These are phyloP conservation scores for Agriotes lineatus DNA, from an alignment of 2,888 invertebrate species.

Conservation along the genomic window DNA sequence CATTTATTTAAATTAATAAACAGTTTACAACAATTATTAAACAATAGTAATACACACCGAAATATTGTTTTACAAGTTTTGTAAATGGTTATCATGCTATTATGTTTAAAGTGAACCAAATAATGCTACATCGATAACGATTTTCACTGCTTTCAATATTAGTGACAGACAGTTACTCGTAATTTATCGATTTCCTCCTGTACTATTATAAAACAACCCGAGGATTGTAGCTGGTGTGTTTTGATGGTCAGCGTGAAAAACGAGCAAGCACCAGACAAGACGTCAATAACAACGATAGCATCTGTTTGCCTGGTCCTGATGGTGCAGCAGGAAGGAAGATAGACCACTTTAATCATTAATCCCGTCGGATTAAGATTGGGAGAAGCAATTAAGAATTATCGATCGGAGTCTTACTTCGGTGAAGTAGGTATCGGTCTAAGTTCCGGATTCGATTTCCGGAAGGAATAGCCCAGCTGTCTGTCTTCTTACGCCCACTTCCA, in stretches of 20 bases:
- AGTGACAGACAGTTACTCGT: too few species aligned
- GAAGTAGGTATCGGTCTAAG: slow-evolving; percentile 42
- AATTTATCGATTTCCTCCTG: too few species aligned
- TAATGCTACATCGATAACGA: too few species aligned
- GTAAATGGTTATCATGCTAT: too few species aligned
- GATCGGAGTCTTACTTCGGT: slow-evolving; percentile 41
- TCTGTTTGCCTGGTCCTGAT: slow-evolving; percentile 22
- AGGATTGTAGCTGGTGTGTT: background rate
- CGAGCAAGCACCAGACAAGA: slow-evolving; percentile 1
- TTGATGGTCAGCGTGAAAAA: slow-evolving; percentile 5
- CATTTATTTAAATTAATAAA: too few species aligned
- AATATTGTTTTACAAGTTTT: too few species aligned
- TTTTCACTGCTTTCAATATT: too few species aligned
- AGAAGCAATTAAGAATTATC: slow-evolving; percentile 48
- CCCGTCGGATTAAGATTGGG: slow-evolving; percentile 45
- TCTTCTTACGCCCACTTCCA: slow-evolving; percentile 24
- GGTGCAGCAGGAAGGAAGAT: slow-evolving; percentile 25
- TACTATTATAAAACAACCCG: background rate
- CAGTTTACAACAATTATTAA: too few species aligned
- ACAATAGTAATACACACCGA: too few species aligned
- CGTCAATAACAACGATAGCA: slow-evolving; percentile 21
- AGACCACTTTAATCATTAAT: slow-evolving; percentile 45
- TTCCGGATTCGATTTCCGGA: slow-evolving; percentile 45
- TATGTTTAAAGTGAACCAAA: too few species aligned
- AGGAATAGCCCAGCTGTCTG: slow-evolving; percentile 24